phyloP scores from a whole-genome alignment of 2,113 vertebrate species.

The Psittacula cyanocephala region DNA sequence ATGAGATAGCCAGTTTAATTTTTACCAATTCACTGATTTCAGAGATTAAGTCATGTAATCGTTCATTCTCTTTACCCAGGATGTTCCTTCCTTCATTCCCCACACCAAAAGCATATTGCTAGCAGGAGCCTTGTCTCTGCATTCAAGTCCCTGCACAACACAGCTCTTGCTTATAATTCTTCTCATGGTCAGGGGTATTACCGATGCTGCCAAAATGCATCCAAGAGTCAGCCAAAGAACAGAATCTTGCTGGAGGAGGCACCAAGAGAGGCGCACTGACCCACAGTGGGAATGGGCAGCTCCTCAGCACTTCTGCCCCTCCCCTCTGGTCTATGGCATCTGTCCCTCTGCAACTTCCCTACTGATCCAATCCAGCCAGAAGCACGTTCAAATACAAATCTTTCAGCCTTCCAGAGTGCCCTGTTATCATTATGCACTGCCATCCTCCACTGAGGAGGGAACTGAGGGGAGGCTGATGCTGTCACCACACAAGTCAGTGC shows the following conservation, averaged over 20 bases:
- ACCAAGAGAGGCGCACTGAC: not conserved
- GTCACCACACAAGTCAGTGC: not conserved
- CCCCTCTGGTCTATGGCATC: not conserved
- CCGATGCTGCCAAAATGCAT: not conserved
- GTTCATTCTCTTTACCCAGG: not conserved
- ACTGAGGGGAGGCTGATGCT: not conserved
- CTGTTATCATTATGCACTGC: not conserved
- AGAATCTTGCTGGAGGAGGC: not conserved
- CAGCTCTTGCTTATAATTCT: not conserved
- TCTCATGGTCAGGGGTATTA: not conserved
- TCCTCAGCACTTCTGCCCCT: not conserved
- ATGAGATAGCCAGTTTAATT: constrained; percentile 16
- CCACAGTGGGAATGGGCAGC: accelerated
- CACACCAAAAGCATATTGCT: not conserved
- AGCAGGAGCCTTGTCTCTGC: not conserved
- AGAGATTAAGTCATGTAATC: not conserved
- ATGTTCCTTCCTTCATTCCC: not conserved
- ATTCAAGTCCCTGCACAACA: not conserved
- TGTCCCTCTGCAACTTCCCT: not conserved
- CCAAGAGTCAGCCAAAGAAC: not conserved
- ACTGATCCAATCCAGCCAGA: not conserved
- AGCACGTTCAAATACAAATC: not conserved
- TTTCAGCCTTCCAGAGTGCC: not conserved
- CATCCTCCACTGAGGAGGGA: not conserved
- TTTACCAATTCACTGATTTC: not conserved